phyloP scores from a whole-genome alignment of 1,140 invertebrate species.

The Acromyrmex heyeri region DNA sequence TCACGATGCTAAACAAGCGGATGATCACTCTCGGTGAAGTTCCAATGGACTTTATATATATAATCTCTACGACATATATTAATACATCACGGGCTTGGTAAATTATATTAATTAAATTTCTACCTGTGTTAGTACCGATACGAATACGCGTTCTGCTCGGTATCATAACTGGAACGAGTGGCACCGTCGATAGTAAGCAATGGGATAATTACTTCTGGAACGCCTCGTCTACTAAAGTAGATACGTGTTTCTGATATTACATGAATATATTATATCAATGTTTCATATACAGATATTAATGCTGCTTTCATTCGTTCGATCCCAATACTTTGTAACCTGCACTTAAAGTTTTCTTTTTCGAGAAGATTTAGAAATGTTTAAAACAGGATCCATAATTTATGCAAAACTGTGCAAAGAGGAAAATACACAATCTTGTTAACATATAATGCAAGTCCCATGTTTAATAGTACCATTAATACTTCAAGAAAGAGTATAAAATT shows the following conservation, averaged over 20 bases:
- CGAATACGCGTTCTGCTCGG: conserved; percentile 48
- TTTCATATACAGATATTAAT: conserved; percentile 38
- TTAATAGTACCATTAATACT: not conserved
- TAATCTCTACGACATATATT: conserved; percentile 68
- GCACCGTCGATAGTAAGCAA: conserved; percentile 64
- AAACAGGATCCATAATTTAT: conserved; percentile 35
- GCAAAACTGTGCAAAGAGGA: not conserved
- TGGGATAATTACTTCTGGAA: conserved; percentile 69
- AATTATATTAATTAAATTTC: conserved; percentile 80
- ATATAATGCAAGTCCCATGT: conserved; percentile 18
- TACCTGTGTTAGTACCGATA: conserved; percentile 44
- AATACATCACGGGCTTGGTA: conserved; percentile 68
- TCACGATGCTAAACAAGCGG: conserved; percentile 53
- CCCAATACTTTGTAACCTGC: conserved; percentile 18
- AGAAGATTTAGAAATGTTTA: not conserved
- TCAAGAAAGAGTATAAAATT: conserved; percentile 33
- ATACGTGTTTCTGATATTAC: conserved; percentile 30
- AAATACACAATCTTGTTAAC: conserved; percentile 26
- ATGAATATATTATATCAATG: conserved; percentile 38
- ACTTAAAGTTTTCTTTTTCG: conserved; percentile 35
- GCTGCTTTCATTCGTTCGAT: not conserved
- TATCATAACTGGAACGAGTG: conserved; percentile 65
- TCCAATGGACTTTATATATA: conserved; percentile 39
- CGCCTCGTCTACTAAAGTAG: conserved; percentile 47
- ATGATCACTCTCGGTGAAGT: conserved; percentile 51